These are phyloP conservation scores for Darevskia mixta DNA, from an alignment of 2,797 vertebrate species.

Conservation along the genomic window DNA sequence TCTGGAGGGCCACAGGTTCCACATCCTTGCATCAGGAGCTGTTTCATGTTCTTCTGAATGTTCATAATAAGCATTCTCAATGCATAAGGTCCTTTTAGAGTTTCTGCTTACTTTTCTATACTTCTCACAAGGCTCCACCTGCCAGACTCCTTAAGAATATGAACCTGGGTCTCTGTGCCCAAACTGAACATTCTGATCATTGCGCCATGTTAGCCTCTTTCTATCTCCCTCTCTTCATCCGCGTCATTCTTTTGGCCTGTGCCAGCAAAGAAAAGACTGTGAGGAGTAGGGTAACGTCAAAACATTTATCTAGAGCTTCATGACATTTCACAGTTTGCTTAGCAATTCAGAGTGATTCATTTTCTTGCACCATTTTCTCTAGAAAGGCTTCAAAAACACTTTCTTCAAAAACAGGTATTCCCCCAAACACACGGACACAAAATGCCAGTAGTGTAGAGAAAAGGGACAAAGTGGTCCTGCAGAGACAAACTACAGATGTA, in stretches of 20 bases:
- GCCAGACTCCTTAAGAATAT: neutral
- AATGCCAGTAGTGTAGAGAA: neutral
- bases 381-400: constrained; percentile 20
- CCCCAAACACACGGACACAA: neutral
- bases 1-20: neutral
- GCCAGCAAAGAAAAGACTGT: constrained; percentile 23
- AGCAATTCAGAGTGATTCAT: constrained; percentile 60
- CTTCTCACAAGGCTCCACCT: neutral
- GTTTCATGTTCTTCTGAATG: neutral
- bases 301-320: constrained; percentile 65
- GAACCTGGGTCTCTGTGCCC: neutral
- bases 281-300: constrained; percentile 57
- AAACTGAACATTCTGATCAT: neutral
- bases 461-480: neutral
- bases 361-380: constrained; percentile 43
- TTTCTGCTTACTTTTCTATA: neutral
- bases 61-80: neutral
- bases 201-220: neutral
- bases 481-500: neutral
- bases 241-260: constrained; percentile 37
- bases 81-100: neutral
- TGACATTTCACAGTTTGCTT: constrained; percentile 41
- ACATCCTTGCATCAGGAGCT: neutral
- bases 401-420: neutral
- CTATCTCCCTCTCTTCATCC: too few species aligned